Evolutionary conservation across 2,113 vertebrate species (phyloP), one percentile per base, ranked within the genome.

Genomic region (Glaucomys volans): DNA sequence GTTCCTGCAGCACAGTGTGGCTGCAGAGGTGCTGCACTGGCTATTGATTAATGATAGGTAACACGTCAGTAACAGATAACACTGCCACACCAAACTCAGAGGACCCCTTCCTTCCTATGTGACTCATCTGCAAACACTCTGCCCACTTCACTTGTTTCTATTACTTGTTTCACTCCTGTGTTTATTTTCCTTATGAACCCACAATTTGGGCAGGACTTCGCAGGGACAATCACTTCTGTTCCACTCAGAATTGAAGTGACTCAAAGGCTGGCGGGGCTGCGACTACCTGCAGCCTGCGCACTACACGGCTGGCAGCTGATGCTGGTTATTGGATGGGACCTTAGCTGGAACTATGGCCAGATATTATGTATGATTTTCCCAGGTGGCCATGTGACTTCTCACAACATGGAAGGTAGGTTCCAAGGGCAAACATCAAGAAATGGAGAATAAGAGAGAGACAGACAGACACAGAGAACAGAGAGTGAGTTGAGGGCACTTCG

Each of bases 1-100:
- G 24, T 18, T 17, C 12, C 44, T 14, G 4, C 2, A 0, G 22
- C 0, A 5, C 2, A 0, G 14, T 12, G 13, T 62, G 32, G 62
- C 35, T 67, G 42, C 64, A 74, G 79, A 26, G 47, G 57, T 88
- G 71, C 26, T 20, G 57, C 28, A 40, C 42, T 32, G 77, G 57
- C 14, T 59, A 28, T 47, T 12, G 72, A 18, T 9, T 30, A 20
- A 57, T 22, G 8, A 40, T 14, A 10, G 69, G 22, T 5, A 30
- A 4, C 16, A 54, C 17, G 18, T 54, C 52, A 54, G 52, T 54
- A 54, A 16, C 16, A 54, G 52, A 17, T 5, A 54, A 54, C 59
- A 28, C 24, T 62, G 24, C 28, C 40, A 4, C 22, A n/a, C 50
- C 47, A 10, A 42, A 37, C 8, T 42, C 5, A n/a, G 28, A 59